Evolutionary conservation across 2,888 invertebrate genomes (phyloP).

Genomic region (Eugnorisma glareosa): DNA sequence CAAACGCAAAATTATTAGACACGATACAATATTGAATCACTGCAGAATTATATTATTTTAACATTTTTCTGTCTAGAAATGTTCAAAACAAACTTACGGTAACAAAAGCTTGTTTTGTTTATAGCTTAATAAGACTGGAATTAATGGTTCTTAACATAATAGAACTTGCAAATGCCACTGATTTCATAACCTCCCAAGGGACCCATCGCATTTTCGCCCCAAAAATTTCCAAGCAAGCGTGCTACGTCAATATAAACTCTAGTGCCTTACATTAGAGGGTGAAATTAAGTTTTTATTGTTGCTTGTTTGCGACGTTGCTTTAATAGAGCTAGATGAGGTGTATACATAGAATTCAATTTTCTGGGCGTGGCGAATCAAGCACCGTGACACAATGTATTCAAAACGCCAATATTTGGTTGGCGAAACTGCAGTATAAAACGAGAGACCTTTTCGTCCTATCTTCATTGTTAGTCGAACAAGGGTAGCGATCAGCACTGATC

Average conservation of each 20-base stretch:
- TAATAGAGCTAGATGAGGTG: conserved; percentile 81
- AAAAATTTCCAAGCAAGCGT: conserved; percentile 76
- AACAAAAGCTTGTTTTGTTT: conserved; percentile 87
- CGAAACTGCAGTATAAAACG: conserved; percentile 88
- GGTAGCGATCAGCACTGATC: conserved; percentile 78
- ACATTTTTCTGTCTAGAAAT: conserved; percentile 21
- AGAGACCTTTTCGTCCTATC: conserved; percentile 81
- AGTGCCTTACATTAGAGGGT: conserved; percentile 64
- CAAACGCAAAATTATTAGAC: background rate
- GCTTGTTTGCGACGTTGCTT: conserved; percentile 76
- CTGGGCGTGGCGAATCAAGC: conserved; percentile 90
- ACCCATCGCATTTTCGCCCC: conserved; percentile 89
- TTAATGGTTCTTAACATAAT: conserved; percentile 91
- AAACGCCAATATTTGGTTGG: conserved; percentile 87
- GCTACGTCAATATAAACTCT: conserved; percentile 70
- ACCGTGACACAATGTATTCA: conserved; percentile 90
- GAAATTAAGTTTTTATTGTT: conserved; percentile 60
- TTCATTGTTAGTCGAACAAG: conserved; percentile 81
- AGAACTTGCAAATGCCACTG: conserved; percentile 93
- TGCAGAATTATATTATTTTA: conserved; percentile 7
- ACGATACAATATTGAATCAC: background rate
- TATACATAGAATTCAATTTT: conserved; percentile 89
- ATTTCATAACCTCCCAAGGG: conserved; percentile 91
- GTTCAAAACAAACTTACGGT: conserved; percentile 59
- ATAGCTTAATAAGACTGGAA: conserved; percentile 89